Percentiles rank a stretch among this genome's conserved stretches.
Conservation (phyloP, 2,113 vertebrate species). For the Catagonus wagneri region DNA sequence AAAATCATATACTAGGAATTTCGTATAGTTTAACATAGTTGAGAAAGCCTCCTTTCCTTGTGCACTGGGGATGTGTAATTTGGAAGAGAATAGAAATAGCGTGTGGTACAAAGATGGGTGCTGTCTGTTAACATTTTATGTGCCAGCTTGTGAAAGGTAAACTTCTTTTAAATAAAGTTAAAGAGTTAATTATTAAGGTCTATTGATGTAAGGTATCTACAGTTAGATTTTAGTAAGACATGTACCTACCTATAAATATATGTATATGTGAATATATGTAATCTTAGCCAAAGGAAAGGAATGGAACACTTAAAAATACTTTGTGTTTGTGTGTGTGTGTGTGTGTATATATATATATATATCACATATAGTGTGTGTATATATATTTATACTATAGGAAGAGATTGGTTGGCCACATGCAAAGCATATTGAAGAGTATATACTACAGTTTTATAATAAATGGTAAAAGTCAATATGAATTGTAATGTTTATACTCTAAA, state of each 20-base stretch:
- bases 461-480: background rate
- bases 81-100: background rate
- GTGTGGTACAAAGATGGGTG: background rate
- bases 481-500: slow-evolving; percentile 1
- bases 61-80: background rate
- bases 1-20: background rate
- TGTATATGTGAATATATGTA: background rate
- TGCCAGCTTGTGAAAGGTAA: background rate
- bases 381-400: background rate
- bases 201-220: background rate
- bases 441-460: background rate
- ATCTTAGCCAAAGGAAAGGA: background rate
- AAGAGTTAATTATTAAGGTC: background rate
- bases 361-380: background rate
- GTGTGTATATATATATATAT: background rate
- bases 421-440: background rate
- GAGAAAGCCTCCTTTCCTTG: background rate
- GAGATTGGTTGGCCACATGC: no score
- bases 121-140: background rate
- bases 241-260: background rate
- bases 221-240: background rate
- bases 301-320: background rate
- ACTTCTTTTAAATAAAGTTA: background rate
- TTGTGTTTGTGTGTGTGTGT: background rate
- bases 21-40: background rate